Base-by-base conservation (phyloP, 2,113 vertebrate species). In the Spermophilus dauricus region DNA sequence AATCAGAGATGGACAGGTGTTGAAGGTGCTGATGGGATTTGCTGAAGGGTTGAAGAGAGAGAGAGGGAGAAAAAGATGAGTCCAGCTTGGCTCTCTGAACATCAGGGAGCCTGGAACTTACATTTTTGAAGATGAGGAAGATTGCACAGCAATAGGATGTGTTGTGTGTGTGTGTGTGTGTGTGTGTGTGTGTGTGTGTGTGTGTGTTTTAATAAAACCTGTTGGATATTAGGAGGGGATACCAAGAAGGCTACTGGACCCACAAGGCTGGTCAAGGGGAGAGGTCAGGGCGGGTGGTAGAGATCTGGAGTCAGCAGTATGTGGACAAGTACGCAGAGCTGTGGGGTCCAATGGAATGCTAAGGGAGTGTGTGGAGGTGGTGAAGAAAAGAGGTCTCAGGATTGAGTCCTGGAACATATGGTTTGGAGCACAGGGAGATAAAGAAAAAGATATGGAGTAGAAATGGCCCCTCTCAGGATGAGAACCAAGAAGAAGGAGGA, bases 251-350 rank as follows among this genome's bases (percentile, higher is more conserved):
- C 12, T 34, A 10, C 42, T 86, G 87, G 45, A 56, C 2, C 5
- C 13, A 1, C 9, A 56, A 8, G 13, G 17, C 63, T 78, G 42
- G 5, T 0, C 45, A 4, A 61, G 32, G 84, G 5, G 9, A 17
- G 86, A 56, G 45, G 16, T 85, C 26, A 30, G 58, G 20, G 45
- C 17, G 16, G 22, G 37, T 17, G 61, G 26, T 22, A 28, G 63
- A 8, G 56, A 75, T 2, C 1, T 22, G 84, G 26, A 8, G 30
- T 72, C 87, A 7, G 39, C 34, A 24, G 18, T 0, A 0, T 17
- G n/a, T 34, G 32, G 67, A 28, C 18, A 56, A 24, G 63, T 1
- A 7, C 18, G 39, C 2, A 4, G 42, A 73, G 7, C 48, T 26
- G 34, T 5, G 34, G 72, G 70, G 20, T 1, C 76, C 16, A 37